phyloP scores from a whole-genome alignment of 2,113 vertebrate genomes.

The Oncorhynchus mykiss region DNA sequence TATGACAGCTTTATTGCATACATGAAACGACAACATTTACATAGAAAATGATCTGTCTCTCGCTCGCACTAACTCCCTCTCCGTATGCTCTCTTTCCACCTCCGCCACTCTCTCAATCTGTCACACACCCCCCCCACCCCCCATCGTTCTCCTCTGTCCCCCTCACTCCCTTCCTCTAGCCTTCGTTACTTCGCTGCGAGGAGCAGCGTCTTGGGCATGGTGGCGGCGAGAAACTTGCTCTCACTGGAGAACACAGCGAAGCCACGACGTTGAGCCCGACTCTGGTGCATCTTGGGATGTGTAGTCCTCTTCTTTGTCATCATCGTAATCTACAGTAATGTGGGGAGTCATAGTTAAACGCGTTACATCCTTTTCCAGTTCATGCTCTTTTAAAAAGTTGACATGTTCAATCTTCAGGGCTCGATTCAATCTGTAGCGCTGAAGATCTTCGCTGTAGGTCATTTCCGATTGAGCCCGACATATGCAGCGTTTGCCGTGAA shows the following conservation, averaged over 20 bases:
- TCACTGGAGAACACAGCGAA: slow-evolving; percentile 75
- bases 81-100: slow-evolving; percentile 32
- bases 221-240: slow-evolving; percentile 26
- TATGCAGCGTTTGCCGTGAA: no score
- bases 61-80: slow-evolving; percentile 27
- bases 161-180: slow-evolving; percentile 37
- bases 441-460: no score
- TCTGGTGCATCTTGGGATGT: slow-evolving; percentile 27
- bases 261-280: slow-evolving; percentile 57
- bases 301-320: slow-evolving; percentile 28
- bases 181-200: slow-evolving; percentile 45
- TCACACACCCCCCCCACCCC: slow-evolving; percentile 51
- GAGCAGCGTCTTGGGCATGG: slow-evolving; percentile 37
- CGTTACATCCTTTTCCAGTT: no score
- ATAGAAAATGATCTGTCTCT: slow-evolving; percentile 65
- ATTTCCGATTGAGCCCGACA: no score
- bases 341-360: no score
- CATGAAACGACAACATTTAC: slow-evolving; percentile 62
- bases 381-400: no score
- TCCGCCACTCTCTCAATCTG: slow-evolving; percentile 45
- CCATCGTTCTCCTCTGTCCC: slow-evolving; percentile 67
- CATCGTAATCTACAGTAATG: slow-evolving; percentile 47
- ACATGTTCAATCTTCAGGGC: no score
- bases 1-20: slow-evolving; percentile 70
- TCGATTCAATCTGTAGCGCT: no score